Base-by-base conservation (phyloP, 1,140 invertebrate species). In the Tribolium madens region DNA sequence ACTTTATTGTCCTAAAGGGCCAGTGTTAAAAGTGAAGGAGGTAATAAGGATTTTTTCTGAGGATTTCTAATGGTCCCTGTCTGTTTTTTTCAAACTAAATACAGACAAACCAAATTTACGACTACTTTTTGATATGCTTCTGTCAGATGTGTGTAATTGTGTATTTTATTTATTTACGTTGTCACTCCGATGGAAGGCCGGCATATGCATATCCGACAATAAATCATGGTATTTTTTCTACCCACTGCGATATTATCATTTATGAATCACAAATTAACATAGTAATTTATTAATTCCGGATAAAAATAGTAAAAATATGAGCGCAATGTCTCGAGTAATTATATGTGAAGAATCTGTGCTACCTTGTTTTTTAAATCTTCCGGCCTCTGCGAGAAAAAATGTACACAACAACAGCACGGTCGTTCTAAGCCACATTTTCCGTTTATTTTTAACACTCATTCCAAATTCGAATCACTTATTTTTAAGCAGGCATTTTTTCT, bases 281-380 rank as follows among this genome's bases (percentile, higher is more conserved):
- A 36, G 21, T 4, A 26, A 26, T 42, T 4, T 42, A 42, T 42
- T 10, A 42, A 42, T 10, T 7, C n/a, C 7, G 9, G 36, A n/a
- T 5, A 26, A 26, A 26, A 21, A 21, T 21, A 21, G 18, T 21
- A 36, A 36, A 36, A 42, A 42, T 42, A 7, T n/a, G 9, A 42
- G 36, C 9, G 36, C 36, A 42, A 42, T 42, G 26, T 31, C 26
- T 2, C 26, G 26, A 2, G 26, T 31, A 31, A 31, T 31, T 31
- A 31, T 31, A n/a, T n/a, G 9, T n/a, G n/a, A 42, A 9, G 36
- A 42, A 42, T 42, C 36, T 42, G 36, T 42, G n/a, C 57, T 64
- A 64, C 57, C 57, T 64, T 31, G 21, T 64, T 31, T 64, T 18
- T 33, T 64, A 12, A 33, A 13, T 64, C 57, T 64, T 64, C 57